Conservation (phyloP, 2,113 vertebrate species). For the Jacana jacana region DNA sequence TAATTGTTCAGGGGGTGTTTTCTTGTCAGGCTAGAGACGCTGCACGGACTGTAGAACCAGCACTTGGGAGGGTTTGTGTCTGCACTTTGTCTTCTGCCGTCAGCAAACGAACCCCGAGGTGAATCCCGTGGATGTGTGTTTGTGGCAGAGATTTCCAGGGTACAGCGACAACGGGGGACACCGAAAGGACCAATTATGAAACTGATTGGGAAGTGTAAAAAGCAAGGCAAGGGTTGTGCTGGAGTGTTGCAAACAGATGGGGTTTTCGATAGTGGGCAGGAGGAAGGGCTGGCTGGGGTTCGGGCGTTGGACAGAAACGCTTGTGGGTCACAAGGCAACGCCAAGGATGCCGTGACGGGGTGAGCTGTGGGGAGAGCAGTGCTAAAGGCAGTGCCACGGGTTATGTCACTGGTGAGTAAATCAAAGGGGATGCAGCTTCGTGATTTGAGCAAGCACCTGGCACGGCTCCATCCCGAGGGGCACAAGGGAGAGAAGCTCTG, state of each 20-base stretch:
- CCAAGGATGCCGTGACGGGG: background rate
- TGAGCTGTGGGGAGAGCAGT: background rate
- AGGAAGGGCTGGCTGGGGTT: background rate
- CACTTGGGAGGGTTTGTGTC: background rate
- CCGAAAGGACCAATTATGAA: background rate
- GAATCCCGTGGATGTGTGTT: background rate
- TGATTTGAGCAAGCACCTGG: slow-evolving; percentile 8
- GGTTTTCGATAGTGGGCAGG: background rate
- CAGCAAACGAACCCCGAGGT: background rate
- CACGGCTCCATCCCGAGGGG: background rate
- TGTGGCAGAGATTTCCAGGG: background rate
- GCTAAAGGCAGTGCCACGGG: background rate
- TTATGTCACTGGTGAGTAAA: background rate
- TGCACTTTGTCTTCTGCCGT: background rate
- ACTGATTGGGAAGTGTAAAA: background rate
- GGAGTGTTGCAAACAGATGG: slow-evolving; percentile 36
- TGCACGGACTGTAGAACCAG: background rate
- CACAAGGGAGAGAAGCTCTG: background rate
- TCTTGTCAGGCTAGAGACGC: background rate
- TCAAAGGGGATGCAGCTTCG: background rate
- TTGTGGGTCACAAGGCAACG: slow-evolving; percentile 21
- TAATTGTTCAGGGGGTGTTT: background rate
- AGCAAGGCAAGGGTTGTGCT: slow-evolving; percentile 21
- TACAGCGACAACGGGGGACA: background rate
- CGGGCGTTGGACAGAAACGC: background rate